phyloP scores from a whole-genome alignment of 53 echinoderm and acorn worm genomes.

The Stichopus horrens region DNA sequence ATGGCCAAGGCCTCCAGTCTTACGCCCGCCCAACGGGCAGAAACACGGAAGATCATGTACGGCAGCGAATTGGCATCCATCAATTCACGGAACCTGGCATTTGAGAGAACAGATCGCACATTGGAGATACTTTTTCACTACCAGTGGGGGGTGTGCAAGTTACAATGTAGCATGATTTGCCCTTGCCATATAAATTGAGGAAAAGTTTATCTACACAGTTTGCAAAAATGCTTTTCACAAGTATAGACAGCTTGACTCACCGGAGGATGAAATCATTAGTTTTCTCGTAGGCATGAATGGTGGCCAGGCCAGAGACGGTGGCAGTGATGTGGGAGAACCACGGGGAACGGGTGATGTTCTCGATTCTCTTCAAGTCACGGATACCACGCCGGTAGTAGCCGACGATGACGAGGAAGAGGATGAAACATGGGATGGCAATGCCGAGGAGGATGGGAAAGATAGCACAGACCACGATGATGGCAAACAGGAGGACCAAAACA shows the following conservation, averaged over 20 bases:
- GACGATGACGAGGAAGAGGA: conserved; percentile 79
- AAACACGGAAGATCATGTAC: conserved; percentile 83
- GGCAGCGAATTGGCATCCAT: conserved; percentile 82
- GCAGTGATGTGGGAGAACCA: conserved; percentile 99
- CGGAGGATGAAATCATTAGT: conserved; percentile 73
- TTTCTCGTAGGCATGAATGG: conserved; percentile 92
- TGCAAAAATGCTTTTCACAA: too few species aligned
- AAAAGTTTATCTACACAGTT: too few species aligned
- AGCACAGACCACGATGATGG: conserved; percentile 69
- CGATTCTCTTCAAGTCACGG: conserved; percentile 88
- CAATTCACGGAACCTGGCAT: conserved; percentile 69
- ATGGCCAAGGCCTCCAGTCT: conserved; percentile 74
- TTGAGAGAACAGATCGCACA: too few species aligned
- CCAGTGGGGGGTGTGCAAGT: too few species aligned
- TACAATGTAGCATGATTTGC: too few species aligned
- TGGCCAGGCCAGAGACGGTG: conserved; percentile 87
- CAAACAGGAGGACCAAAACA: conserved; percentile 70
- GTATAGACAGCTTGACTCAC: conserved; percentile 47
- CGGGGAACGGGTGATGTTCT: conserved; percentile 90
- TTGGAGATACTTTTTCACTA: too few species aligned
- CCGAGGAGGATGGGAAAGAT: conserved; percentile 76
- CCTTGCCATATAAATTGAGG: too few species aligned
- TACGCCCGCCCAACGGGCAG: conserved; percentile 88
- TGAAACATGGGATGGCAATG: conserved; percentile 63
- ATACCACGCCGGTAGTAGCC: conserved; percentile 79